A percentile compares a stretch with the other conserved stretches of the same genome.
These are phyloP conservation scores for Drosophila funebris DNA, from an alignment of 1,140 invertebrate genomes.

Conservation along the genomic window DNA sequence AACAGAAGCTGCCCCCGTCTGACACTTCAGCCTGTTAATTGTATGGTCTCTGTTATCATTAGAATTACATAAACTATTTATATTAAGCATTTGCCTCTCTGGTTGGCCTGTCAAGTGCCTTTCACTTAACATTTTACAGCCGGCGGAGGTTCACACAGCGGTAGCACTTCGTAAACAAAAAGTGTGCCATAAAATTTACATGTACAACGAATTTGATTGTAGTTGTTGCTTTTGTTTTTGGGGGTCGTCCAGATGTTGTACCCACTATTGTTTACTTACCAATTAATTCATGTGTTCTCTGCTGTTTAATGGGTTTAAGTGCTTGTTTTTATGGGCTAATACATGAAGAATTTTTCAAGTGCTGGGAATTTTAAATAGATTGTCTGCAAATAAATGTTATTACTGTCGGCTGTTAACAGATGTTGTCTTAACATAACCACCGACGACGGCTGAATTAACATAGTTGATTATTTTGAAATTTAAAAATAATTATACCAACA, in stretches of 20 bases:
- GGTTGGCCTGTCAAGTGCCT: slow-evolving; percentile 31
- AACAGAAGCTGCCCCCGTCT: background rate
- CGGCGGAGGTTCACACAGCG: slow-evolving; percentile 42
- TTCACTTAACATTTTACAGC: slow-evolving; percentile 63
- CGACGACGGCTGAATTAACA: background rate
- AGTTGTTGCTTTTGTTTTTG: slow-evolving; percentile 9
- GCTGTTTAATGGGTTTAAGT: slow-evolving; percentile 42
- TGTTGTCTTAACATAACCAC: slow-evolving; percentile 9
- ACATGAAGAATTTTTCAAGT: background rate
- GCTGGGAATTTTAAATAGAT: slow-evolving; percentile 1
- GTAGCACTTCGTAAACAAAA: slow-evolving; percentile 45
- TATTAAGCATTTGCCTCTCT: slow-evolving; percentile 7
- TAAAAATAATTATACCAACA: slow-evolving; percentile 9
- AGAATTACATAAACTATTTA: slow-evolving; percentile 35
- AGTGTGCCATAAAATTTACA: slow-evolving; percentile 59
- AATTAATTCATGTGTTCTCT: slow-evolving; percentile 29
- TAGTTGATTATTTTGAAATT: background rate
- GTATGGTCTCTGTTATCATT: slow-evolving; percentile 7
- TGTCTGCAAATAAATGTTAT: slow-evolving; percentile 8
- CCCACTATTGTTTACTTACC: slow-evolving; percentile 39
- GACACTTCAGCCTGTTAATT: background rate
- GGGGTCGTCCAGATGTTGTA: slow-evolving; percentile 21
- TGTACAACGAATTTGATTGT: slow-evolving; percentile 38
- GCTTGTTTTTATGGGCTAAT: slow-evolving; percentile 31
- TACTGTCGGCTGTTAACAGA: slow-evolving; percentile 17